These are phyloP conservation scores for Isaurus tuberculatus DNA, from an alignment of 92 coral and sea anemone genomes.

Conservation along the genomic window DNA sequence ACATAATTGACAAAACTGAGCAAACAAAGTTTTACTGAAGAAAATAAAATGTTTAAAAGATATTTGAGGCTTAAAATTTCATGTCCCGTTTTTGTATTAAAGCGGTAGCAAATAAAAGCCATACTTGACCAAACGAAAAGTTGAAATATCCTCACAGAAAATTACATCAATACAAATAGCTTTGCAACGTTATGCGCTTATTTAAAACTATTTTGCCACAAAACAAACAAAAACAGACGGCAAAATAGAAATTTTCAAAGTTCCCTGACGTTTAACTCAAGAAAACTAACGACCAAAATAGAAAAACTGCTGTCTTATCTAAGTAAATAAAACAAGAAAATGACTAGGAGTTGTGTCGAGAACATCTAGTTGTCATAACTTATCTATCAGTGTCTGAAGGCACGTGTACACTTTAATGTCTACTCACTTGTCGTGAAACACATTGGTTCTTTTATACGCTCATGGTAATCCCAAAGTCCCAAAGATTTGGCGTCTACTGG, in stretches of 20 bases:
- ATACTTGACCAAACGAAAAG: not conserved
- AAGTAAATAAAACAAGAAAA: constrained; percentile 9
- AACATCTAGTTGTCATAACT: not conserved
- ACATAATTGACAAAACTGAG: too few species aligned
- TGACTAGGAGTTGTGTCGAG: not conserved
- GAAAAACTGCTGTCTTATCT: not conserved
- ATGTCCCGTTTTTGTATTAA: not conserved
- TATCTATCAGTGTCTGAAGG: constrained; percentile 23
- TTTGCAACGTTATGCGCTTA: not conserved
- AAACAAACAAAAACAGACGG: constrained; percentile 10
- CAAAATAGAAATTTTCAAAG: not conserved
- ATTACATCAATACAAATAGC: not conserved
- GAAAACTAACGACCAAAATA: not conserved
- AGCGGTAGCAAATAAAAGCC: not conserved
- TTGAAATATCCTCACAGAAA: not conserved
- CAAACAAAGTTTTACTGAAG: too few species aligned
- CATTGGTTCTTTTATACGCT: constrained; percentile 93
- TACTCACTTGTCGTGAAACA: constrained; percentile 91
- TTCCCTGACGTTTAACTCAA: not conserved
- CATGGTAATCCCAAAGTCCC: constrained; percentile 95
- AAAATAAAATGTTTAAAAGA: too few species aligned
- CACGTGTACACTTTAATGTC: constrained; percentile 26
- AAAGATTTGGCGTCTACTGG: constrained; percentile 96
- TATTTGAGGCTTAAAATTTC: too few species aligned
- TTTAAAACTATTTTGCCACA: not conserved